Conservation (phyloP, 2,113 vertebrate species). For the zebrafish (Danio rerio) region DNA sequence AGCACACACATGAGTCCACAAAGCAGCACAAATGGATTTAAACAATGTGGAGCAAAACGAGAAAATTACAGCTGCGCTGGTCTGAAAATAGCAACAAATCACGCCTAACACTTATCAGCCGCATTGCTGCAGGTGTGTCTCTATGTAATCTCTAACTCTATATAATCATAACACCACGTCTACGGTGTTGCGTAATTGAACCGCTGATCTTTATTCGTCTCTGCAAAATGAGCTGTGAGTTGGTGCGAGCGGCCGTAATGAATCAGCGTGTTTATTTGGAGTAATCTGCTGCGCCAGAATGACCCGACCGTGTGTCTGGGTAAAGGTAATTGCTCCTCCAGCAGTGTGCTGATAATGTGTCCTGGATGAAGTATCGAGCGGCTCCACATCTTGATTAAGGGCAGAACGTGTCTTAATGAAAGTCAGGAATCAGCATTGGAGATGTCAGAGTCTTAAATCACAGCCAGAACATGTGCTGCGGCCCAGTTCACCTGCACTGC, state of each 20-base stretch:
- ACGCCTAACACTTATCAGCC: too few relatives aligned
- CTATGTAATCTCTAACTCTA: too few relatives aligned
- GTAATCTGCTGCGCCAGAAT: slow-evolving; percentile 65
- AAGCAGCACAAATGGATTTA: too few relatives aligned
- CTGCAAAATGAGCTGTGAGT: background rate
- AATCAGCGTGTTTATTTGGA: slow-evolving; percentile 76
- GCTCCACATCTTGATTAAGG: slow-evolving; percentile 84
- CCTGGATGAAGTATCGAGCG: slow-evolving; percentile 87
- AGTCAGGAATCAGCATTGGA: slow-evolving; percentile 78
- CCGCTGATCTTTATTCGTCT: too few relatives aligned
- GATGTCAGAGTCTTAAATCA: slow-evolving; percentile 39
- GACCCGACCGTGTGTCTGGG: slow-evolving; percentile 61
- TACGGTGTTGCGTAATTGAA: background rate
- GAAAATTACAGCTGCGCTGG: too few relatives aligned
- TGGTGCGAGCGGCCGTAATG: slow-evolving; percentile 59
- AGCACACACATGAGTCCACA: too few relatives aligned
- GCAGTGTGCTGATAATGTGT: slow-evolving; percentile 80
- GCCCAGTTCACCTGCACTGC: too few relatives aligned
- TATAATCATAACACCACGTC: too few relatives aligned
- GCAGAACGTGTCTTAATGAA: slow-evolving; percentile 80
- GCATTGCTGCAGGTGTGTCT: too few relatives aligned
- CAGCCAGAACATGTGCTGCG: too few relatives aligned
- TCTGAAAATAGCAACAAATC: too few relatives aligned
- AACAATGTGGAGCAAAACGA: too few relatives aligned
- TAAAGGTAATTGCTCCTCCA: slow-evolving; percentile 79